These are phyloP conservation scores for Bombus waltoni DNA, from an alignment of 1,140 invertebrate genomes.

Conservation along the genomic window DNA sequence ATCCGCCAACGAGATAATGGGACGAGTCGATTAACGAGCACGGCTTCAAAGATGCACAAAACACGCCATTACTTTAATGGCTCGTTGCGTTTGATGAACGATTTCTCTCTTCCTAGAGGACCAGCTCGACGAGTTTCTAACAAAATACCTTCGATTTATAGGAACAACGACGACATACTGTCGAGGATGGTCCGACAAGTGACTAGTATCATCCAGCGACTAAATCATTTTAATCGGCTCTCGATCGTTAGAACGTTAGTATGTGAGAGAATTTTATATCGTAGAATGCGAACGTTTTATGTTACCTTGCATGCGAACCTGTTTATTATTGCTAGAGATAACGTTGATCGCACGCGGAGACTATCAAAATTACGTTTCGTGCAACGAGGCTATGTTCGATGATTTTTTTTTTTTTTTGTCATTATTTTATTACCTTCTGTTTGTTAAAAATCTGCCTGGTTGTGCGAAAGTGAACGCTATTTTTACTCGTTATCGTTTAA, in stretches of 20 bases:
- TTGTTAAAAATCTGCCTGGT: background rate
- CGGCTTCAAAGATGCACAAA: background rate
- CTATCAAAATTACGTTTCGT: constrained; percentile 38
- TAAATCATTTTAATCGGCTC: background rate
- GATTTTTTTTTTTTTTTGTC: background rate
- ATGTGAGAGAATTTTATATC: background rate
- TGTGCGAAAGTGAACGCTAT: background rate
- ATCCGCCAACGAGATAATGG: background rate
- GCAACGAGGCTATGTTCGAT: background rate
- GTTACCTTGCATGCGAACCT: constrained; percentile 48
- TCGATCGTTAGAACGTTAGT: background rate
- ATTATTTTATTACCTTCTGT: background rate
- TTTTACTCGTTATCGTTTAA: constrained; percentile 11
- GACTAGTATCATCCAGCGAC: background rate
- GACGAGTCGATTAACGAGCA: constrained; percentile 7
- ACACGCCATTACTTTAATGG: background rate
- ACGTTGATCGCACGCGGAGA: constrained; percentile 19
- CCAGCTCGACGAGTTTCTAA: background rate
- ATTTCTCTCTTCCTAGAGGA: background rate
- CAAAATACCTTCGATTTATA: background rate
- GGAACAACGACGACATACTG: background rate
- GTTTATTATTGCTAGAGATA: constrained; percentile 6
- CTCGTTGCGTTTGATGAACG: background rate
- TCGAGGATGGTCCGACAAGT: background rate
- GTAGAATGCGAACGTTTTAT: constrained; percentile 25